These are phyloP conservation scores for Cecropterus lyciades DNA, from an alignment of 1,140 invertebrate genomes.

Conservation along the genomic window DNA sequence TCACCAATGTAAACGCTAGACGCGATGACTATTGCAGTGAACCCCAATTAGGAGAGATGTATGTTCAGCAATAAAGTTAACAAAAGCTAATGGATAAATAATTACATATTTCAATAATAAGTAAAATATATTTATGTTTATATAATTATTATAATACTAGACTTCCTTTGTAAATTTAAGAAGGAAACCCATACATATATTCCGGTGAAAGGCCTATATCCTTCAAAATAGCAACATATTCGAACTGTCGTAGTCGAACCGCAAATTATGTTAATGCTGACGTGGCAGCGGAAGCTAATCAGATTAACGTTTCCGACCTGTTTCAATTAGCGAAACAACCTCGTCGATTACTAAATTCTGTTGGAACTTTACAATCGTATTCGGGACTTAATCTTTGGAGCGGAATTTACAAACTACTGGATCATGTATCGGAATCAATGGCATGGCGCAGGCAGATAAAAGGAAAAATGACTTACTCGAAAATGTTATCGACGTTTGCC, in stretches of 20 bases:
- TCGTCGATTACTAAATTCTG: conserved; percentile 24
- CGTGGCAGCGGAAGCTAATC: conserved; percentile 32
- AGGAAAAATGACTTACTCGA: too few relatives aligned
- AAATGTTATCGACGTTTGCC: too few relatives aligned
- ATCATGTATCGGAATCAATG: too few relatives aligned
- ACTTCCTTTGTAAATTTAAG: neutral
- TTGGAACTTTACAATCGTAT: conserved; percentile 8
- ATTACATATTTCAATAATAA: too few relatives aligned
- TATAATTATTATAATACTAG: neutral
- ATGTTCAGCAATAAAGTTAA: too few relatives aligned
- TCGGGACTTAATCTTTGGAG: neutral
- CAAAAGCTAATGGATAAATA: too few relatives aligned
- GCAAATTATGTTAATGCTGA: conserved; percentile 49
- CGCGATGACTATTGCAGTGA: too few relatives aligned
- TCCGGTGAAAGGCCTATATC: conserved; percentile 4
- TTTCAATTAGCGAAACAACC: conserved; percentile 36
- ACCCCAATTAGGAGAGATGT: too few relatives aligned
- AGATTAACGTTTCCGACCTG: conserved; percentile 35
- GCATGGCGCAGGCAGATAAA: too few relatives aligned
- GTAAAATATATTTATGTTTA: too few relatives aligned
- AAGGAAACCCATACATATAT: neutral
- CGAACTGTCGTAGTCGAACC: conserved; percentile 37
- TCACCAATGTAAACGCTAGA: too few relatives aligned
- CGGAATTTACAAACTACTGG: neutral
- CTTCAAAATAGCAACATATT: conserved; percentile 4